A percentile compares a stretch with the other conserved stretches of the same genome.
Evolutionary conservation across 2,797 vertebrate species (phyloP).

Genomic region (Thamnophis elegans): DNA sequence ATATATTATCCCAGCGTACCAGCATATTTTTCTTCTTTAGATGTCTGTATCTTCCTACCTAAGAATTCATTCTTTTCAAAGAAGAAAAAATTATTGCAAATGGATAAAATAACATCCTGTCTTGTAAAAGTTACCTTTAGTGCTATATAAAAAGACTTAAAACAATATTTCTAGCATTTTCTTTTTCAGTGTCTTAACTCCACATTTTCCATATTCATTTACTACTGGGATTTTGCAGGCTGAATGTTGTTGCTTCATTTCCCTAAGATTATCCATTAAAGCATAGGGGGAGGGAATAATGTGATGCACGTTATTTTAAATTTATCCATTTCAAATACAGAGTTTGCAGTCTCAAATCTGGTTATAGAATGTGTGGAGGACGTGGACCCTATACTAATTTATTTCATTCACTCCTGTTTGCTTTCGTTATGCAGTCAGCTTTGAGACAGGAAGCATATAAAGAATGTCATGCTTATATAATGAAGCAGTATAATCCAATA

Average conservation of each 20-base stretch:
- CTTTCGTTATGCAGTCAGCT: neutral
- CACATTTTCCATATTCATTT: neutral
- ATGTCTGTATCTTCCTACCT: neutral
- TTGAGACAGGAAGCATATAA: neutral
- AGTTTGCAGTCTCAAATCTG: neutral
- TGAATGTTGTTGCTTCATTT: neutral
- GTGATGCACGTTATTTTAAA: neutral
- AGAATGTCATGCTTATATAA: neutral
- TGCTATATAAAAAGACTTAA: neutral
- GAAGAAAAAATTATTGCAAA: neutral
- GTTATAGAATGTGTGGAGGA: neutral
- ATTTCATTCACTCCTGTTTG: neutral
- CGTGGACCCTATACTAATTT: neutral
- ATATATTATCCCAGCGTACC: neutral
- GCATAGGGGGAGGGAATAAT: neutral
- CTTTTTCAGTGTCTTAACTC: neutral
- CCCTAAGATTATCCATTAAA: neutral
- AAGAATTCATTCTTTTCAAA: neutral
- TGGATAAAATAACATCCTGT: neutral
- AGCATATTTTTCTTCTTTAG: neutral
- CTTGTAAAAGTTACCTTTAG: neutral
- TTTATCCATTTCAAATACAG: neutral
- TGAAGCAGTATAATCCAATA: neutral
- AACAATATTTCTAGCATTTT: neutral
- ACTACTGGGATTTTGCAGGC: neutral